phyloP scores from a whole-genome alignment of 2,797 vertebrate genomes.

The Manis crassicaudata region DNA sequence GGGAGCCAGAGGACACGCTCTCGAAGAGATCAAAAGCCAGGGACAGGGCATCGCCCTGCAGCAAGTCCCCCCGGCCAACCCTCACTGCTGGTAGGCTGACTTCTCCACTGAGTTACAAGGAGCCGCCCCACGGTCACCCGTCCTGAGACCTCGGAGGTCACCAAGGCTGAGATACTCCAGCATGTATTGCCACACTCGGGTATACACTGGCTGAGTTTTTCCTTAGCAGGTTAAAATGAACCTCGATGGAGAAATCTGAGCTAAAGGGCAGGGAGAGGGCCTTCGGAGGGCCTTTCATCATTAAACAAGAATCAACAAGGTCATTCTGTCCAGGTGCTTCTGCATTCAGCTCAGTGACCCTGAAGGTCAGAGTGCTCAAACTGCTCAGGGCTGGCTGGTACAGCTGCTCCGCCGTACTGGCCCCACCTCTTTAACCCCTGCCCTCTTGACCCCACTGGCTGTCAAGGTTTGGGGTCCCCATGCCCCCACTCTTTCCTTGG shows the following conservation, averaged over 20 bases:
- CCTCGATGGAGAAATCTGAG: neutral
- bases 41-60: neutral
- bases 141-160: neutral
- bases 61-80: neutral
- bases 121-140: accelerated
- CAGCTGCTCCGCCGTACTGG: slow-evolving; percentile 71
- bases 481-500: accelerated
- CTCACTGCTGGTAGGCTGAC: neutral
- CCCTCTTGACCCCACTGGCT: neutral
- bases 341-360: slow-evolving; percentile 79
- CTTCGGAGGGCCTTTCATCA: slow-evolving; percentile 70
- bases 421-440: slow-evolving; percentile 71
- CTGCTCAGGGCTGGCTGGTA: slow-evolving; percentile 79
- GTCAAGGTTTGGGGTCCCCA: neutral
- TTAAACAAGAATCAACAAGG: slow-evolving; percentile 74
- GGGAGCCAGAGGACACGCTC: neutral
- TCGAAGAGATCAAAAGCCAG: accelerated
- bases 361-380: slow-evolving; percentile 82
- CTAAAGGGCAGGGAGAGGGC: neutral
- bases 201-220: neutral
- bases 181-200: neutral
- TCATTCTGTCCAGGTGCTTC: slow-evolving; percentile 72
- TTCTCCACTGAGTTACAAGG: neutral
- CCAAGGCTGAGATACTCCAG: neutral
- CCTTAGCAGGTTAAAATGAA: slow-evolving; percentile 50